Base-by-base conservation (phyloP, 2,113 vertebrate species). In the Menura novaehollandiae region DNA sequence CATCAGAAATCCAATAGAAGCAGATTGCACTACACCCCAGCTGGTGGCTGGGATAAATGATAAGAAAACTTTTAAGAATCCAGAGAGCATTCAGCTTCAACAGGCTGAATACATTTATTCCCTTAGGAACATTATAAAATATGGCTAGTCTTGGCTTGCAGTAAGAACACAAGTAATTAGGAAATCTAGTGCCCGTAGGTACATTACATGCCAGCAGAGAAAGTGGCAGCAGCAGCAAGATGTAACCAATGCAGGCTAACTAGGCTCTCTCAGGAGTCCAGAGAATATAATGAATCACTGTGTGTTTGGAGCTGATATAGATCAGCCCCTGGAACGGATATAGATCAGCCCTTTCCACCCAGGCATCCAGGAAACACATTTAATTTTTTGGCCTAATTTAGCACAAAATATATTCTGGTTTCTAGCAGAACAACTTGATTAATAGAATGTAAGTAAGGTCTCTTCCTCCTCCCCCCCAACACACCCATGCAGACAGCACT, bases 221-320 rank as follows among this genome's bases (percentile, higher is more conserved):
- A 95, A 91, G 75, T 63, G 76, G 55, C 88, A 91, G 91, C 71
- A 83, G 81, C 67, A 79, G 80, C 72, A 88, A 88, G 83, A 91
- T 58, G 75, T 66, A 87, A 79, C 59, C 62, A 64, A 18, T 49
- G 71, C 79, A 51, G 78, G 63, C 79, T 92, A 79, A 73, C 82
- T 20, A 73, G 55, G 37, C 62, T 73, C 58, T 83, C 44, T 62
- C 58, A 51, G 72, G 71, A 92, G 72, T 53, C 62, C 75, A 73
- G 58, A 85, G 69, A 93, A 69, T 7, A 66, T 63, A 73, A 68
- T 85, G 67, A 91, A 86, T 87, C 81, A 81, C 52, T 2, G 2
- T 23, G 59, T 72, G 37, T 90, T 92, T 83, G 67, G 44, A 93
- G 73, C 41, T 0, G 0, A 52, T 91, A 52, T 23, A 87, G 56